Base-by-base conservation (phyloP, 2,113 vertebrate species). In the Bubo scandiacus region DNA sequence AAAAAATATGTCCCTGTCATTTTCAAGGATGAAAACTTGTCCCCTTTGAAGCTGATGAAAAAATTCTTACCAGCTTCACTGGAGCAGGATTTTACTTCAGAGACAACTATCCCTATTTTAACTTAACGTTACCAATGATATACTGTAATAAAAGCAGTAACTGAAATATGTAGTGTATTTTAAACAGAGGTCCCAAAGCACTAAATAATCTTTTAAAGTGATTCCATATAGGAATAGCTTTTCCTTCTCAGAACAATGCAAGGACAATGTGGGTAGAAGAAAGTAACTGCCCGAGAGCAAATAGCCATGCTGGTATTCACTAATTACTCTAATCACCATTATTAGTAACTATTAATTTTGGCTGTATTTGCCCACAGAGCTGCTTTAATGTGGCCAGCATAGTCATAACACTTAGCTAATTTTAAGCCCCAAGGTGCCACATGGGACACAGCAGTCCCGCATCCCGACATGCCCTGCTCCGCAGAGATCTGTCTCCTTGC, bases 361-460 rank as follows among this genome's bases (percentile, higher is more conserved):
- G 4, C 61, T 72, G 3, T 9, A 6, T 87, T 92, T 92, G 62
- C 74, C 73, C 42, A 29, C 25, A 8, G 11, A 88, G 47, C 57
- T 82, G 57, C 62, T 92, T 81, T 75, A 36, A 30, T 82, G 78
- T 52, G 71, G 66, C 40, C 12, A 63, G 32, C 20, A n/a, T 2
- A 65, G 43, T 9, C 14, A 3, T 23, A 42, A 27, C 18, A 26
- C 25, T 58, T 23, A 13, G 68, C 34, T 36, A 34, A 55, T 32
- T 62, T 79, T 32, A 47, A 93, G 65, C 51, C 27, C 45, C 40
- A 34, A 30, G 55, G 65, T 89, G 84, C 63, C 77, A 49, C 18
- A 23, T 0, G 29, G 43, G 67, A 23, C 15, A 23, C 14, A 12
- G 80, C 25, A 62, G 43, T 11, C 72, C 19, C 0, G 0, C 57